Percentiles rank a stretch among this genome's conserved stretches.
Conservation (phyloP, 2,888 invertebrate genomes). For the Ischnus inquisitorius region DNA sequence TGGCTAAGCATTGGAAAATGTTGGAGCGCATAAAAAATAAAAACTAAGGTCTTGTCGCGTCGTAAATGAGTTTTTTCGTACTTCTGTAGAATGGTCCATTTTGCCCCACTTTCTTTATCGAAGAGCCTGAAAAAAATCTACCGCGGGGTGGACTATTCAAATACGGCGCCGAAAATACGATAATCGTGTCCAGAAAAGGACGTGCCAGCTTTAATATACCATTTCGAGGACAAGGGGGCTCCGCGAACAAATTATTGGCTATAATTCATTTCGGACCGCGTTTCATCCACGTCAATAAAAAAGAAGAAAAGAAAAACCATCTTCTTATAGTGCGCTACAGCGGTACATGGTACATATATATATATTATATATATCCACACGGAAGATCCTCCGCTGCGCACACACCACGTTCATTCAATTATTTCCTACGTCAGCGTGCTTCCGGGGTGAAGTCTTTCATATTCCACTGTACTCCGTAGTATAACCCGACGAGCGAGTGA, state of each 20-base stretch:
- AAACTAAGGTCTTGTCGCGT: no score
- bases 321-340: slow-evolving; percentile 19
- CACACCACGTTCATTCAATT: slow-evolving; percentile 51
- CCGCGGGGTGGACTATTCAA: not conserved
- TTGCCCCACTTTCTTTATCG: slow-evolving; percentile 39
- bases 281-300: slow-evolving; percentile 52
- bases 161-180: not conserved
- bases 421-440: slow-evolving; percentile 58
- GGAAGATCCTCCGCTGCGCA: slow-evolving; percentile 46
- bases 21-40: no score
- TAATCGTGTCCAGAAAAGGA: not conserved
- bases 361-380: slow-evolving; percentile 31
- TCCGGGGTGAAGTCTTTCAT: slow-evolving; percentile 56
- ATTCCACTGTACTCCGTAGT: slow-evolving; percentile 34
- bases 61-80: not conserved
- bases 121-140: slow-evolving; percentile 14
- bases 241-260: slow-evolving; percentile 39
- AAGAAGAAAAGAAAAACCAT: slow-evolving; percentile 7
- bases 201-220: slow-evolving; percentile 10
- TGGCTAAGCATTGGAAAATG: not conserved
- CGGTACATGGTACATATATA: slow-evolving; percentile 16
- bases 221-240: not conserved
- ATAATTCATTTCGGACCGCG: slow-evolving; percentile 49
- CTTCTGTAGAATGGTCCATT: not conserved
- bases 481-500: slow-evolving; percentile 40